Evolutionary conservation across 2,797 vertebrate genomes (phyloP), one percentile per base, ranked within the genome.

Genomic region (Hapalemur alaotrensis): DNA sequence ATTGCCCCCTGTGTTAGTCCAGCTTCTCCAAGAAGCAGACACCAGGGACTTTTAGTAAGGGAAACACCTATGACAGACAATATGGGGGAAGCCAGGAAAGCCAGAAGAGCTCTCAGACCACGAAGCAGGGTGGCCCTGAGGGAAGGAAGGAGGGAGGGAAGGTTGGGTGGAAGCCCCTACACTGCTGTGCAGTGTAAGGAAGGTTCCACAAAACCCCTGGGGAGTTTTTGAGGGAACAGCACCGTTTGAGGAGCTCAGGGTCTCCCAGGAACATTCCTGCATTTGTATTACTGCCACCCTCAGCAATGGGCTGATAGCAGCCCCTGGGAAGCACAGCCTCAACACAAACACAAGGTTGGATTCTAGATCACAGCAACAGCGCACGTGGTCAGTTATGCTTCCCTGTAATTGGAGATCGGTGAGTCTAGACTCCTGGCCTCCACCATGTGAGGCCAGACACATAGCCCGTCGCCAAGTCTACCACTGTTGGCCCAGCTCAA

Each of bases 41-140:
- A 4, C 35, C 83, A 63, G 59, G 65, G n/a, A 38, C n/a, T 82
- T 67, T 52, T 28, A 35, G 35, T 28, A 79, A 57, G 73, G 73
- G 5, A 54, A 73, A 59, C 28, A 12, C 20, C 67, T 32, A 12
- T 2, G 18, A n/a, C 14, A 93, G n/a, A 28, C 80, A 69, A 73
- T 0, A 0, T 15, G 72, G 46, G 32, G 9, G 32, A 35, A 48
- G 25, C 38, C 43, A 5, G 13, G 23, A 18, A 46, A 5, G 17
- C 2, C 5, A 10, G 23, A 59, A 38, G 7, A 9, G 25, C 25
- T 13, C 1, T 43, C 41, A 43, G 61, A 54, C 5, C 72, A 41
- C 0, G 0, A 18, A 4, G 61, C 43, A 7, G 12, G 43, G 13
- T 43, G 79, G 32, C 7, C 41, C 15, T 0, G 0, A 32, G 61